Evolutionary conservation across 2,888 invertebrate genomes (phyloP), one percentile per base, ranked within the genome.

Genomic region (Molorchus minor): DNA sequence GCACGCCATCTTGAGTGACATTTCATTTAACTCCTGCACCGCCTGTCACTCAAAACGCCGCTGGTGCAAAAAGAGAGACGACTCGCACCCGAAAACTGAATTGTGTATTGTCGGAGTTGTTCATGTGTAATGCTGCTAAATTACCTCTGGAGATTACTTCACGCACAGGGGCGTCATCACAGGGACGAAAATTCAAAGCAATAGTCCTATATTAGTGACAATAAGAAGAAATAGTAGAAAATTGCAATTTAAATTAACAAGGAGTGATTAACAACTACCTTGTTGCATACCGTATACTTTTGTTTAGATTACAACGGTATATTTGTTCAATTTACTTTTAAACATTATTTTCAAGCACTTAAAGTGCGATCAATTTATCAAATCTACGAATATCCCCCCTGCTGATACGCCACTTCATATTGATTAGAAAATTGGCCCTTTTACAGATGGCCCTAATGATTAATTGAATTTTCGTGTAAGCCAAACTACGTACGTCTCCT

Each of bases 21-120:
- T 81, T 81, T 81, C 81, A 81, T 81, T 81, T 81, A 80, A 80
- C 78, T 79, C 77, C 77, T 77, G 75, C 75, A 72, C 75, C 69
- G 73, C 72, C 76, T 79, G 80, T 80, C 81, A 78, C 75, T 81
- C 81, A 80, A 71, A 71, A 61, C 69, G 68, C 66, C 73, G 69
- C 63, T 77, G 76, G 75, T 71, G 79, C 78, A 77, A 77, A n/a
- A 73, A 75, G 73, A 75, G 69, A 61, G 47, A 57, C 36, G 57
- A 45, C 51, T 52, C 56, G 43, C 25, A 43, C 25, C 13, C 44
- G 43, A 15, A 56, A 52, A 44, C 35, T 36, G 45, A 49, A 56
- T 54, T 57, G 45, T 54, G 49, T 51, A 49, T 46, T 58, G 62
- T 61, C 61, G 62, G 67, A 71, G 68, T 72, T 75, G 77, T 73